These are phyloP conservation scores for Acarapis woodi DNA, from an alignment of 1,140 invertebrate species.

Conservation along the genomic window DNA sequence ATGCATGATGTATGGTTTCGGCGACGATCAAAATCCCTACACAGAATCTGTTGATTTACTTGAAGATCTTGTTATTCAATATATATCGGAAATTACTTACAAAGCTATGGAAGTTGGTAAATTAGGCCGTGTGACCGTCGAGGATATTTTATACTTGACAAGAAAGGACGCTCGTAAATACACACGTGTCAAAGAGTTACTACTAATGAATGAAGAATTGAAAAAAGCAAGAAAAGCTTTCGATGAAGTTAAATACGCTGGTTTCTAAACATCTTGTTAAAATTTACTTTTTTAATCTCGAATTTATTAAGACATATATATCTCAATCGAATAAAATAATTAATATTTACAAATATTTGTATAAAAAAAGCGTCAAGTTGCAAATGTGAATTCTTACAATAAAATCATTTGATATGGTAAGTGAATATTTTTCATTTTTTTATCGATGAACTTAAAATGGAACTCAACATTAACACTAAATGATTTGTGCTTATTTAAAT, in stretches of 20 bases:
- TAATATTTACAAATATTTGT: too few species aligned
- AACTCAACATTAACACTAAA: too few species aligned
- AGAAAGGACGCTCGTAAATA: conserved; percentile 86
- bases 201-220: conserved; percentile 96
- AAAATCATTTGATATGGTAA: too few species aligned
- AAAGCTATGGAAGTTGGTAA: conserved; percentile 89
- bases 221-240: conserved; percentile 97
- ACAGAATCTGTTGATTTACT: conserved; percentile 92
- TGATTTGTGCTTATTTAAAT: too few species aligned
- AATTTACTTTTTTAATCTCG: too few species aligned
- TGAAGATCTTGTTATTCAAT: conserved; percentile 92
- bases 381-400: too few species aligned
- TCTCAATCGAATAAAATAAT: too few species aligned
- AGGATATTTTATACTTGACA: conserved; percentile 95
- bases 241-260: conserved; percentile 90
- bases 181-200: conserved; percentile 81
- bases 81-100: conserved; percentile 76
- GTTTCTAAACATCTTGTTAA: too few species aligned
- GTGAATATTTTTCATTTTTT: too few species aligned
- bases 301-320: too few species aligned
- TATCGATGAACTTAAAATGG: too few species aligned
- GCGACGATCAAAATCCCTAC: conserved; percentile 97
- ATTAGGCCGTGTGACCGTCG: conserved; percentile 73
- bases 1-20: conserved; percentile 99
- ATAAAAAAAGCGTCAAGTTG: too few species aligned